phyloP scores from a whole-genome alignment of 2,113 vertebrate species.

The Amblyornis subalaris region DNA sequence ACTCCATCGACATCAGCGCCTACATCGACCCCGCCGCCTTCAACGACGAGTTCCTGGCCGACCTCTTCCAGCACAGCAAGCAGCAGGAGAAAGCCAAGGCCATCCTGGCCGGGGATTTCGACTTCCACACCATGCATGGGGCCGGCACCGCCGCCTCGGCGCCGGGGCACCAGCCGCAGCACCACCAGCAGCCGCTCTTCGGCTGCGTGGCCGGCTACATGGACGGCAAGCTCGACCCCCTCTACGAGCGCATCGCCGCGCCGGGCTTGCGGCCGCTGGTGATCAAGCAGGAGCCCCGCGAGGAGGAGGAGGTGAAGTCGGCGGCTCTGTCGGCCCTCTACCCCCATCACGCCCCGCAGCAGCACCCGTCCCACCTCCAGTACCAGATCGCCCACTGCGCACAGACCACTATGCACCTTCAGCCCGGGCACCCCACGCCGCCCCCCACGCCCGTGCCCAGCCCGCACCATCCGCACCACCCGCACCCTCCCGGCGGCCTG shows the following conservation, averaged over 20 bases:
- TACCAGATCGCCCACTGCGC: conserved; percentile 95
- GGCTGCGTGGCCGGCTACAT: conserved; percentile 82
- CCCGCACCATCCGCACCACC: conserved; percentile 79
- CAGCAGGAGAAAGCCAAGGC: conserved; percentile 85
- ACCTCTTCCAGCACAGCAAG: conserved; percentile 92
- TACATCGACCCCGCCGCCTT: conserved; percentile 96
- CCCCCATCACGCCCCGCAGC: conserved; percentile 72
- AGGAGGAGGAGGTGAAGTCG: conserved; percentile 84
- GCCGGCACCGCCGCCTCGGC: conserved; percentile 34
- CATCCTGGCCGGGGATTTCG: conserved; percentile 83
- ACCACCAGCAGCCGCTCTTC: conserved; percentile 67
- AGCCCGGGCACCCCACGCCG: conserved; percentile 92
- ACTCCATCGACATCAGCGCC: conserved; percentile 96
- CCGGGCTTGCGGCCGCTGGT: conserved; percentile 84
- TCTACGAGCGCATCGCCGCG: conserved; percentile 82
- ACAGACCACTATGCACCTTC: conserved; percentile 95
- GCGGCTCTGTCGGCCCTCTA: conserved; percentile 78
- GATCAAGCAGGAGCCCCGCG: conserved; percentile 93
- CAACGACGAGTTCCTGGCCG: conserved; percentile 98
- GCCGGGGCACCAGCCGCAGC: conserved; percentile 58
- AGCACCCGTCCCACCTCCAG: conserved; percentile 88
- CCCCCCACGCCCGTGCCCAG: conserved; percentile 95
- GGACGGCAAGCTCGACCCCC: conserved; percentile 85
- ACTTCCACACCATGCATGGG: conserved; percentile 74
- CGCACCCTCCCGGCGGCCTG: conserved; percentile 34